Base-by-base conservation (phyloP, 2,888 invertebrate species). In the Aphodius sticticus region DNA sequence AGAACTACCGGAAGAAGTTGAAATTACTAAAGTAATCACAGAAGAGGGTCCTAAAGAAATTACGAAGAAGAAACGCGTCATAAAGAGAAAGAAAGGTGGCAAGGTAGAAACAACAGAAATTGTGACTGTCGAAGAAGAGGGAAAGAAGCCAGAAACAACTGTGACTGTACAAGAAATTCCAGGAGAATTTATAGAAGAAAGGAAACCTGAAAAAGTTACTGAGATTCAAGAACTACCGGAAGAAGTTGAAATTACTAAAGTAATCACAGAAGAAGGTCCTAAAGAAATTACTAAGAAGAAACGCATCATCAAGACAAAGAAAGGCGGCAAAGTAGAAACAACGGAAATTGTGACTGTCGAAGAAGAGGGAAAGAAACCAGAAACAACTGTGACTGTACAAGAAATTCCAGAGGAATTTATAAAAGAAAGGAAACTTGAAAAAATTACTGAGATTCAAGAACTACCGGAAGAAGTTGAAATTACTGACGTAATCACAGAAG, bases 321-420 rank as follows among this genome's bases (percentile, higher is more conserved):
- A 79, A 9, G 83, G 81, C 6, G 83, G 82, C 76, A 77, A 86
- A 82, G 71, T 86, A 82, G 84, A 88, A 86, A 80, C 84, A 75
- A 82, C 84, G 72, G 89, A 89, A 86, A 86, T 87, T 71, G 83
- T 85, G 16, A 86, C 86, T 83, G 85, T 88, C 0, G 83, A 72
- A 81, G 88, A 85, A 69, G 84, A 84, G 69, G 84, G 81, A 6
- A 84, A 88, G 78, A 86, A 86, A 0, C 89, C 89, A 81, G 82
- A 86, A 83, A 87, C 81, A 0, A 86, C 87, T 4, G 89, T 91
- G 14, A 82, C 83, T 35, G 85, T 84, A 5, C 70, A 81, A 36
- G 80, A 79, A 81, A 78, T 84, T 35, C 83, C 82, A 6, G 82
- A 78, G 76, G 79, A 78, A 79, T 12, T 38, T 38, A 38, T 6